phyloP scores from a whole-genome alignment of 2,888 invertebrate species.

The Microctonus aethiopoides region DNA sequence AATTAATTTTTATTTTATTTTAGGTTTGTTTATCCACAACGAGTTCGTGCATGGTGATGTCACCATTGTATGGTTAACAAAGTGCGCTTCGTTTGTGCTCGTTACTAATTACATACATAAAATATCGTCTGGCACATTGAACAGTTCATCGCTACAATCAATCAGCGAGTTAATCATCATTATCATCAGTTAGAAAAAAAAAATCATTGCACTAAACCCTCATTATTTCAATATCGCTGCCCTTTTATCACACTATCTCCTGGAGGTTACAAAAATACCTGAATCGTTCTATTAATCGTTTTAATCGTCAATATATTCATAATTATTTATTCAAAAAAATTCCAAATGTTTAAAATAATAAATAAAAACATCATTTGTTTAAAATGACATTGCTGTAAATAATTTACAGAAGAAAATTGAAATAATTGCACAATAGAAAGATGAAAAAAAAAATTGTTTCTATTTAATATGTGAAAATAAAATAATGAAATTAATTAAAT shows the following conservation, averaged over 20 bases:
- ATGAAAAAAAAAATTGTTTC: not conserved
- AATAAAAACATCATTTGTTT: not conserved
- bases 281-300: not conserved
- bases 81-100: slow-evolving; percentile 48
- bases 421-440: not conserved
- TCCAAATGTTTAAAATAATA: not conserved
- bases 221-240: slow-evolving; percentile 18
- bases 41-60: slow-evolving; percentile 43
- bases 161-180: slow-evolving; percentile 26
- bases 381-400: not conserved
- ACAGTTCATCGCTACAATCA: slow-evolving; percentile 36
- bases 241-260: slow-evolving; percentile 12
- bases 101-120: slow-evolving; percentile 37
- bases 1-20: slow-evolving; percentile 15
- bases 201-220: slow-evolving; percentile 5
- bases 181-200: slow-evolving; percentile 11
- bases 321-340: not conserved
- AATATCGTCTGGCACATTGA: slow-evolving; percentile 28
- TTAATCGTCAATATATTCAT: not conserved
- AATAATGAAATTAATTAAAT: not conserved
- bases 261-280: not conserved
- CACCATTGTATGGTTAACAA: slow-evolving; percentile 39
- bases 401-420: not conserved
- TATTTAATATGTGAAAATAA: not conserved
- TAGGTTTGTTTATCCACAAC: slow-evolving; percentile 51